These are phyloP conservation scores for Ptychobarbus kaznakovi DNA, from an alignment of 2,797 vertebrate genomes.

Conservation along the genomic window DNA sequence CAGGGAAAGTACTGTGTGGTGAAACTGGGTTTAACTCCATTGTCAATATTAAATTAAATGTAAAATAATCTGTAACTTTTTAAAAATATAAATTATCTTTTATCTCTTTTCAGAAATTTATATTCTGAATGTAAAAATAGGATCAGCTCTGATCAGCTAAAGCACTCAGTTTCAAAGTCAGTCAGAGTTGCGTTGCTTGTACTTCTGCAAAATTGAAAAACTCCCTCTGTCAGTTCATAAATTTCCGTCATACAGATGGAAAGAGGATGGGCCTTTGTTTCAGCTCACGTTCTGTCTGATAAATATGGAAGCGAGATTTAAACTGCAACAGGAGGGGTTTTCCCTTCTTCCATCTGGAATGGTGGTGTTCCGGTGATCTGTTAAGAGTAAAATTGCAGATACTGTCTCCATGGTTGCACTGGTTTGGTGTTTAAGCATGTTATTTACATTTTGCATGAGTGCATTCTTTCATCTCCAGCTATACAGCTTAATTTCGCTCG, in stretches of 20 bases:
- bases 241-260: conserved; percentile 19
- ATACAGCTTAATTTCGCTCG: conserved; percentile 31
- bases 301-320: conserved; percentile 34
- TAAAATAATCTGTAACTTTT: conserved; percentile 2
- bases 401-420: conserved; percentile 45
- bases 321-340: conserved; percentile 19
- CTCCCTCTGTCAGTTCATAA: conserved; percentile 21
- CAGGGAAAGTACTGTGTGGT: neutral
- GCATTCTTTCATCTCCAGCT: conserved; percentile 47
- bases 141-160: conserved; percentile 1
- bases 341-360: conserved; percentile 40
- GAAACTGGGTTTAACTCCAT: neutral
- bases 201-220: conserved; percentile 2
- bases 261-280: conserved; percentile 38
- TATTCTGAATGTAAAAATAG: conserved; percentile 27
- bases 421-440: conserved; percentile 47
- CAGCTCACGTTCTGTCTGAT: conserved; percentile 26
- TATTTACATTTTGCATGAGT: conserved; percentile 57
- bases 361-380: conserved; percentile 27
- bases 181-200: neutral
- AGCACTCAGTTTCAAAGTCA: neutral
- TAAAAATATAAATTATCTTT: neutral
- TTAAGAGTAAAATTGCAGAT: conserved; percentile 31
- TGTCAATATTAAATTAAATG: conserved; percentile 18
- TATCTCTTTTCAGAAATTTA: neutral